phyloP scores from a whole-genome alignment of 2,888 invertebrate genomes.

The Anodontia alba region DNA sequence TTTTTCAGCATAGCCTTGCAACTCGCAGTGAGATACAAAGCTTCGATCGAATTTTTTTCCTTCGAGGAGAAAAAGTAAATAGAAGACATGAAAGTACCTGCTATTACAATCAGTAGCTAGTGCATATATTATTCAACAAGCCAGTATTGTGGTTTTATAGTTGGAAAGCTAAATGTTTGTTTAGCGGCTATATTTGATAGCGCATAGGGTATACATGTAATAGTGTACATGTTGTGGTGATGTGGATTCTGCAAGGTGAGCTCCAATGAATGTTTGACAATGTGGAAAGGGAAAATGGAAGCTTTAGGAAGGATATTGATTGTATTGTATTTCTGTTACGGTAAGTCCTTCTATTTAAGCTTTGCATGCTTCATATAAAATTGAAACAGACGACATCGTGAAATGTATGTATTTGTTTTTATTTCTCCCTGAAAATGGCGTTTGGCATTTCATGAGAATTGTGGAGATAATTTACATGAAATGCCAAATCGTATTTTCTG shows the following conservation, averaged over 20 bases:
- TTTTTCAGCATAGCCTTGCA: background rate
- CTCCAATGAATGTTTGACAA: background rate
- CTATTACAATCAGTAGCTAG: background rate
- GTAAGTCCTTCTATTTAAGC: background rate
- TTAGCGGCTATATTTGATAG: background rate
- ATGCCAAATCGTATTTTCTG: too few relatives aligned
- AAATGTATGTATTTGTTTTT: too few relatives aligned
- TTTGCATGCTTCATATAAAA: too few relatives aligned
- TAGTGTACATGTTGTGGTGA: constrained; percentile 8
- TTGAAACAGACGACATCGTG: too few relatives aligned
- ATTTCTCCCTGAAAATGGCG: too few relatives aligned
- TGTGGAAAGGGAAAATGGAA: background rate
- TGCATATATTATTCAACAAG: background rate
- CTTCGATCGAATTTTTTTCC: constrained; percentile 4
- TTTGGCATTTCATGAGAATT: too few relatives aligned
- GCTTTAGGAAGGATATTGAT: constrained; percentile 8
- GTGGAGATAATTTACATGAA: too few relatives aligned
- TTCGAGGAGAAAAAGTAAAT: background rate
- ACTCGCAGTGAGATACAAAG: background rate
- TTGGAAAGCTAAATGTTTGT: background rate
- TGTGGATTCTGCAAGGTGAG: background rate
- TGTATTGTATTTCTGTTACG: background rate
- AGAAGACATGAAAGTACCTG: background rate
- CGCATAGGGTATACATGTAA: background rate
- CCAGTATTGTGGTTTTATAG: background rate